phyloP scores from a whole-genome alignment of 2,113 vertebrate genomes.

The Gracilinanus agilis region DNA sequence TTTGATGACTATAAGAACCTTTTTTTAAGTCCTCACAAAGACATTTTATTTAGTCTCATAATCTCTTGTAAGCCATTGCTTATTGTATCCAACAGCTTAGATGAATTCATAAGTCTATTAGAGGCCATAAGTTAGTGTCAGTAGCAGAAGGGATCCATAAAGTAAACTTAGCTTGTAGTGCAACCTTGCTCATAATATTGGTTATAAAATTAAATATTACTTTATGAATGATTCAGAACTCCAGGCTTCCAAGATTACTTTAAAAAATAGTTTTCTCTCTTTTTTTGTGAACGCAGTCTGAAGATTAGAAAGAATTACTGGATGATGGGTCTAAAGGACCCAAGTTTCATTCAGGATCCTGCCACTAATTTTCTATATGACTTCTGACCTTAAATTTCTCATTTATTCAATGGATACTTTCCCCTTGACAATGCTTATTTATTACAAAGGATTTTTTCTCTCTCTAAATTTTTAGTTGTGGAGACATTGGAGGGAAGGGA shows the following conservation, averaged over 20 bases:
- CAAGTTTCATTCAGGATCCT: not conserved
- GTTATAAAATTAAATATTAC: not conserved
- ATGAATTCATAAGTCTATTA: not conserved
- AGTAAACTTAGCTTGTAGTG: not conserved
- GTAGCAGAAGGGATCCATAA: not conserved
- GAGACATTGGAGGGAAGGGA: not conserved
- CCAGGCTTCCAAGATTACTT: too few relatives aligned
- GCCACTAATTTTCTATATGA: slow-evolving; percentile 12
- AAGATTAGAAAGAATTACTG: not conserved
- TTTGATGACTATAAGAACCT: not conserved
- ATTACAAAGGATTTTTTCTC: not conserved
- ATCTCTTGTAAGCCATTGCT: slow-evolving; percentile 13
- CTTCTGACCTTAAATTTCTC: slow-evolving; percentile 14
- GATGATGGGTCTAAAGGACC: not conserved
- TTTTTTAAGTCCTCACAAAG: not conserved
- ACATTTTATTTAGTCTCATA: slow-evolving; percentile 24
- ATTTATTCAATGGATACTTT: slow-evolving; percentile 3
- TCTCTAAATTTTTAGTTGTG: not conserved
- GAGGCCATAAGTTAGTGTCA: not conserved
- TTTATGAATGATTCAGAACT: not conserved
- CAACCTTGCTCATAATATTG: not conserved
- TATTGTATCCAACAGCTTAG: not conserved
- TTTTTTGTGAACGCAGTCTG: not conserved
- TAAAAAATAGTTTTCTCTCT: not conserved
- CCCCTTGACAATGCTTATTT: not conserved